These are phyloP conservation scores for Napeogenes sylphis DNA, from an alignment of 2,888 invertebrate species.

Conservation along the genomic window DNA sequence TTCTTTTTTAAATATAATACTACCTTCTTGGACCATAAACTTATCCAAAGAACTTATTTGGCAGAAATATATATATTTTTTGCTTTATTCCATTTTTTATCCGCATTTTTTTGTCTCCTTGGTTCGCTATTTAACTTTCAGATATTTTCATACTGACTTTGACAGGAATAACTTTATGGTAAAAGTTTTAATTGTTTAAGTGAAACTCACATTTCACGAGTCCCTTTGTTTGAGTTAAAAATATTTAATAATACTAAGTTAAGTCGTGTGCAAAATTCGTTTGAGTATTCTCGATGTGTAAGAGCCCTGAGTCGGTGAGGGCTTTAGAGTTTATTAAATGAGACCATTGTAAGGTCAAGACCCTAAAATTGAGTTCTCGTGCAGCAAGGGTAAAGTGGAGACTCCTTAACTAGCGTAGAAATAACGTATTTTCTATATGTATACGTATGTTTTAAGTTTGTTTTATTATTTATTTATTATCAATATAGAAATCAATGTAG, in stretches of 20 bases:
- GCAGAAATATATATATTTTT: too few relatives aligned
- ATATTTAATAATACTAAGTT: background rate
- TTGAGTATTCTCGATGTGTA: constrained; percentile 24
- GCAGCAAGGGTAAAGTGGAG: constrained; percentile 21
- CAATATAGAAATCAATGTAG: too few relatives aligned
- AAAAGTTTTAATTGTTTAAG: constrained; percentile 20
- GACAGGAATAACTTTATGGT: constrained; percentile 15
- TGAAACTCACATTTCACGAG: constrained; percentile 1
- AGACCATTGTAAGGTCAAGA: constrained; percentile 31
- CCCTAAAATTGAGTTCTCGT: constrained; percentile 29
- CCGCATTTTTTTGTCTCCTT: background rate
- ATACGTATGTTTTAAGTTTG: constrained; percentile 1
- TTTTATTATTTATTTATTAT: background rate
- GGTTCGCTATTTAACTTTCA: constrained; percentile 11
- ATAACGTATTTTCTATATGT: constrained; percentile 14
- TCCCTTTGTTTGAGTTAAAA: constrained; percentile 1
- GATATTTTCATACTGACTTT: constrained; percentile 10
- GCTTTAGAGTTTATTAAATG: constrained; percentile 28
- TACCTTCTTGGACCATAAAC: too few relatives aligned
- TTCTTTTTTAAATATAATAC: too few relatives aligned
- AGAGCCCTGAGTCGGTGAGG: constrained; percentile 21
- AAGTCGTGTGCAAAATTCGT: constrained; percentile 19
- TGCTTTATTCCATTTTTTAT: too few relatives aligned
- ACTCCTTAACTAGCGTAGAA: constrained; percentile 19
- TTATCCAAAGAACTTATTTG: too few relatives aligned